A percentile compares a stretch with the other conserved stretches of the same genome.
These are phyloP conservation scores for Muscidifurax raptorellus DNA, from an alignment of 1,140 invertebrate species.

Conservation along the genomic window DNA sequence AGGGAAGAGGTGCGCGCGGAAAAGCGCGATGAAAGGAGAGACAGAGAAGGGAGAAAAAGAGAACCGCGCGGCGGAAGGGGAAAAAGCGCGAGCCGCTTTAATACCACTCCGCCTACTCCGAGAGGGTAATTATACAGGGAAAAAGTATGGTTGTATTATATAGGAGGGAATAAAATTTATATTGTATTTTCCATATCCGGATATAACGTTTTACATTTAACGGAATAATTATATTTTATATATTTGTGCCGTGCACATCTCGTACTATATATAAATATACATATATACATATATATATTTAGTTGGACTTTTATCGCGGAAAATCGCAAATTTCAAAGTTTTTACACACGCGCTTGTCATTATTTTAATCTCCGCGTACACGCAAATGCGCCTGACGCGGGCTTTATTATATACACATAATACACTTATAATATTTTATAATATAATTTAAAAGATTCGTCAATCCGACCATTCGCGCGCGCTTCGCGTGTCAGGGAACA, in stretches of 20 bases:
- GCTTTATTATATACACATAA: too few relatives aligned
- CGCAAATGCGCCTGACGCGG: too few relatives aligned
- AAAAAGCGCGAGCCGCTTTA: constrained; percentile 4
- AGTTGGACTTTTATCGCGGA: too few relatives aligned
- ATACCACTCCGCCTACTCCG: constrained; percentile 13
- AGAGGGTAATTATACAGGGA: constrained; percentile 42
- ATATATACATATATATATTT: too few relatives aligned
- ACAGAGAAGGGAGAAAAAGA: neutral
- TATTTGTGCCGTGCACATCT: too few relatives aligned
- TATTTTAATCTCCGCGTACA: too few relatives aligned
- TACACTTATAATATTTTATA: too few relatives aligned
- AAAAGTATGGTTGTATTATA: constrained; percentile 6
- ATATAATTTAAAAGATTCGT: too few relatives aligned
- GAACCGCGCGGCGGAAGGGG: neutral
- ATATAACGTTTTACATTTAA: constrained; percentile 31
- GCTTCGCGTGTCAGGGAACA: too few relatives aligned
- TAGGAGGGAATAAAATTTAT: constrained; percentile 32
- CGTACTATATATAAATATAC: too few relatives aligned
- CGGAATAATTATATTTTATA: neutral
- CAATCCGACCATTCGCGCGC: too few relatives aligned
- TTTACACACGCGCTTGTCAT: too few relatives aligned
- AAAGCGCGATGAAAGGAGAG: constrained; percentile 23
- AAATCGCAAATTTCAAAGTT: neutral
- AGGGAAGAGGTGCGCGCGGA: constrained; percentile 5
- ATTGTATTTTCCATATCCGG: constrained; percentile 6